phyloP scores from a whole-genome alignment of 2,888 invertebrate genomes.

The Pyrrhosoma nymphula region DNA sequence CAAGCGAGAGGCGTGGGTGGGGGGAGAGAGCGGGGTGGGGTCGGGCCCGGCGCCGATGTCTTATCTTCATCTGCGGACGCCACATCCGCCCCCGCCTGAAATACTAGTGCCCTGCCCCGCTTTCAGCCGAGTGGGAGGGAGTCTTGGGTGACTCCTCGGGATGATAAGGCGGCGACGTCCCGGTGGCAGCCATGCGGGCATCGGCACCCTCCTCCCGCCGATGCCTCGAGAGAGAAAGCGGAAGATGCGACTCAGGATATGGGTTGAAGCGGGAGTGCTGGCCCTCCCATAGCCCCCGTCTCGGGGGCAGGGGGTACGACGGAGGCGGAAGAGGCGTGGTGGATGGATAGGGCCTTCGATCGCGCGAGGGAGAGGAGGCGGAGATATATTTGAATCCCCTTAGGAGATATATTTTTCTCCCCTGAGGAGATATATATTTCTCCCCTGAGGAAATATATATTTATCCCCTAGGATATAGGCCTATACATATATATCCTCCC shows the following conservation, averaged over 20 bases:
- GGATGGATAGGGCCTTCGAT: conserved; percentile 1
- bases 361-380: neutral
- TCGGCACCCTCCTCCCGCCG: neutral
- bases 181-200: conserved; percentile 44
- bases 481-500: no score
- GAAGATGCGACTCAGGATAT: neutral
- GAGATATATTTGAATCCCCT: neutral
- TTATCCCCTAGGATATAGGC: neutral
- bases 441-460: no score
- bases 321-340: neutral
- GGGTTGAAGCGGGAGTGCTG: neutral
- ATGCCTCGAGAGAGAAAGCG: neutral
- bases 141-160: neutral
- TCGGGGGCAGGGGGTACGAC: neutral
- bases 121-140: neutral
- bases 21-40: neutral
- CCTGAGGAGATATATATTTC: neutral
- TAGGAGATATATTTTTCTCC: conserved; percentile 6
- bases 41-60: neutral
- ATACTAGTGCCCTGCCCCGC: neutral
- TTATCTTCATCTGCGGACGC: conserved; percentile 51
- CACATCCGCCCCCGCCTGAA: conserved; percentile 1
- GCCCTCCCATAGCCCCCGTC: no score
- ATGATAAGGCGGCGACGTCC: conserved; percentile 55
- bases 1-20: neutral